phyloP scores from a whole-genome alignment of 2,888 invertebrate species.

The Lepidonotus clava region DNA sequence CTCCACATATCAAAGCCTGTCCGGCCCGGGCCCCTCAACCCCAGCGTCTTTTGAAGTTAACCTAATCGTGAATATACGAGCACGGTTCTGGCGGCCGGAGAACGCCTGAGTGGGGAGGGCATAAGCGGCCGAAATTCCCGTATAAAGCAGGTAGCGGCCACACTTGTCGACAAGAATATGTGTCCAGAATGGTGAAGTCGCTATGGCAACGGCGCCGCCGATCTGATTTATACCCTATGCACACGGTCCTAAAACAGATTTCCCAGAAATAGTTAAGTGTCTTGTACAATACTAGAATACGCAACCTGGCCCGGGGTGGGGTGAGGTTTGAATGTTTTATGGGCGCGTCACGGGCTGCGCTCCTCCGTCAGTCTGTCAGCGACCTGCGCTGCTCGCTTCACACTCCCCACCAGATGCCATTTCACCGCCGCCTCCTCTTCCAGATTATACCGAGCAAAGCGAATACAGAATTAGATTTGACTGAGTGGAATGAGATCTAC shows the following conservation, averaged over 20 bases:
- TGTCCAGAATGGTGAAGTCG: background rate
- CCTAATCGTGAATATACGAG: conserved; percentile 10
- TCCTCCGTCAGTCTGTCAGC: too few species aligned
- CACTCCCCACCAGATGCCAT: too few species aligned
- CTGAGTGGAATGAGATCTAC: too few species aligned
- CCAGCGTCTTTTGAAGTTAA: background rate
- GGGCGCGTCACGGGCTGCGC: too few species aligned
- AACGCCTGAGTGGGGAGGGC: background rate
- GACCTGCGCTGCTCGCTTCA: too few species aligned
- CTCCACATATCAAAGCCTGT: background rate
- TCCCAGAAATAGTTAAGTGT: conserved; percentile 6
- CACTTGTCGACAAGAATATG: background rate
- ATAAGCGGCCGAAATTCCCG: background rate
- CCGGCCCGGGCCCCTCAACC: background rate
- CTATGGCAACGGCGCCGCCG: background rate
- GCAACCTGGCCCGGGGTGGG: background rate
- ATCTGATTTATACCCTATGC: conserved; percentile 8
- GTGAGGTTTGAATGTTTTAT: background rate
- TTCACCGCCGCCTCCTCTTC: too few species aligned
- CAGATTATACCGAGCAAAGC: too few species aligned
- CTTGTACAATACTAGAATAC: background rate
- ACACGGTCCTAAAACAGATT: conserved; percentile 4
- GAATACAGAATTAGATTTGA: too few species aligned
- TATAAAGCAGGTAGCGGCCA: background rate
- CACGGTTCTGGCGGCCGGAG: background rate